Evolutionary conservation across 2,888 invertebrate species (phyloP), one percentile per base, ranked within the genome.

Genomic region (Trissonchulus sp.): DNA sequence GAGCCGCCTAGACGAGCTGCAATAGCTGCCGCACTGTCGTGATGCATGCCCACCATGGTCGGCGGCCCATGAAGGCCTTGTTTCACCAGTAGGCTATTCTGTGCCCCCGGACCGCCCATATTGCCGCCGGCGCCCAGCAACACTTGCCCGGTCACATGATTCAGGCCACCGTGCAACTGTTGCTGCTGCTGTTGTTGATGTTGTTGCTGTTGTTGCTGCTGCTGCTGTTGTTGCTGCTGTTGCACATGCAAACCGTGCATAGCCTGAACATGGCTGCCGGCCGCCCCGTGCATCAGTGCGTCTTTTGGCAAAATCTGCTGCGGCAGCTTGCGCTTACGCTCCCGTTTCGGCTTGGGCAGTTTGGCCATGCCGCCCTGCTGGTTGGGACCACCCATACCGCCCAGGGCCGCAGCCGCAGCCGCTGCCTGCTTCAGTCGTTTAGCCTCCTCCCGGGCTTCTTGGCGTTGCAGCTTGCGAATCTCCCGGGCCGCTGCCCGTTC

Each of bases 391-490:
- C 8, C 8, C n/a, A 15, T 8, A 28, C 33, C 68, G 8, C 8
- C 28, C 3, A n/a, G 3, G 23, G 71, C 71, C n/a, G 71, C 31
- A 33, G 34, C 31, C 3, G 71, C 71, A 8, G 71, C 71, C n/a
- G 34, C 35, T 36, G 23, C 71, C n/a, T 2, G 33, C 37, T 69
- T 69, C 36, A 23, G 34, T 36, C 71, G 71, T 37, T 69, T 69
- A 34, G 28, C 71, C 37, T 69, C 71, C 2, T 34, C 71, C n/a
- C n/a, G 34, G 23, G 3, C 2, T n/a, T 69, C 71, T 36, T 69
- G 36, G 36, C 71, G 71, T 36, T 69, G 71, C 37, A 69, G 34
- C 8, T 37, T 34, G n/a, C 71, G 71, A 69, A 69, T 69, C 34
- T 69, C 71, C n/a, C 37, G 28, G 15, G 71, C 71, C 3, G 71